phyloP scores from a whole-genome alignment of 2,888 invertebrate genomes.

The Sphaeridia pumilis region DNA sequence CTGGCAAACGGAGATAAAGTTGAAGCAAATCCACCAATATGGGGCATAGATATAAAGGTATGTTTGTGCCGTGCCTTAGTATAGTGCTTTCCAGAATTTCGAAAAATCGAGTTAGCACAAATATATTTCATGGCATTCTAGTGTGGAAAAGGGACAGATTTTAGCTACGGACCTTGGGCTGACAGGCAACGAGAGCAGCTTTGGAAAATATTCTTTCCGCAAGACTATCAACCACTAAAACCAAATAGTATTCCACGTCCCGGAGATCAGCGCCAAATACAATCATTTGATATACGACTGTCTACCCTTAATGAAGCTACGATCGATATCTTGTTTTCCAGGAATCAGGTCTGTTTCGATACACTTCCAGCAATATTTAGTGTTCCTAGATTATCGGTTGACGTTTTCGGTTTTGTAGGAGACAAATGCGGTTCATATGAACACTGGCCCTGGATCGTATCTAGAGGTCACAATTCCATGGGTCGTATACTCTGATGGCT shows the following conservation, averaged over 20 bases:
- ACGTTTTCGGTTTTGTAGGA: slow-evolving; percentile 47
- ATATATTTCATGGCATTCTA: slow-evolving; percentile 19
- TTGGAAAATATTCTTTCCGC: slow-evolving; percentile 91
- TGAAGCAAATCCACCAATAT: slow-evolving; percentile 83
- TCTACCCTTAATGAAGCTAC: slow-evolving; percentile 86
- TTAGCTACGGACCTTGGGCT: slow-evolving; percentile 99
- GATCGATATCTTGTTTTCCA: slow-evolving; percentile 90
- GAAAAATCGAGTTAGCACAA: too few species aligned
- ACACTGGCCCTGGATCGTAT: slow-evolving; percentile 89
- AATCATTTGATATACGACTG: slow-evolving; percentile 82
- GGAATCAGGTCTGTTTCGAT: slow-evolving; percentile 50
- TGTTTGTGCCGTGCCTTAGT: not conserved
- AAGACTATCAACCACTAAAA: slow-evolving; percentile 66
- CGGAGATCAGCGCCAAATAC: slow-evolving; percentile 76
- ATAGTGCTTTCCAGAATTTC: not conserved
- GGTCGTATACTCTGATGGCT: slow-evolving; percentile 78
- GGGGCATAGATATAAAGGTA: slow-evolving; percentile 84
- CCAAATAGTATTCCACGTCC: slow-evolving; percentile 65
- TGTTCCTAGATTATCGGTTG: not conserved
- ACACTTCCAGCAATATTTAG: not conserved
- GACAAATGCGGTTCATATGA: slow-evolving; percentile 93
- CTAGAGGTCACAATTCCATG: slow-evolving; percentile 93
- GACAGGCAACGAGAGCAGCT: slow-evolving; percentile 90
- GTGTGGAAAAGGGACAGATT: slow-evolving; percentile 87
- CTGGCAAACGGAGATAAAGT: slow-evolving; percentile 87